Conservation (phyloP, 1,140 invertebrate species). For the Hycleus cichorii region DNA sequence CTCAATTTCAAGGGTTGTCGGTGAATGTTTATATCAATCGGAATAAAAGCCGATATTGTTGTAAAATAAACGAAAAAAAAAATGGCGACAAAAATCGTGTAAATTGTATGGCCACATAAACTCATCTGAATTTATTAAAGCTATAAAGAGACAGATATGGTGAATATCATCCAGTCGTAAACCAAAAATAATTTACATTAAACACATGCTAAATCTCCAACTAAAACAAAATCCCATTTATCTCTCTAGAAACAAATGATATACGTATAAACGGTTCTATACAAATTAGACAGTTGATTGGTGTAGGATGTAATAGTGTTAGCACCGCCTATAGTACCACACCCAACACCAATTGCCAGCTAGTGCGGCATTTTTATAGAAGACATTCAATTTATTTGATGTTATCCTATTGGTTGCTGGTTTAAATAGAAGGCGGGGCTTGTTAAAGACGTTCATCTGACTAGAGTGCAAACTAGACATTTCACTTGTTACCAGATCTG, state of each 20-base stretch:
- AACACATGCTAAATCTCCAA: slow-evolving; percentile 39
- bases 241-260: slow-evolving; percentile 36
- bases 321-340: slow-evolving; percentile 16
- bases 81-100: too few relatives aligned
- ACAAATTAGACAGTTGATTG: slow-evolving; percentile 37
- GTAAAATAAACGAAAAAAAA: too few relatives aligned
- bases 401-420: slow-evolving; percentile 16
- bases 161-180: slow-evolving; percentile 21
- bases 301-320: slow-evolving; percentile 16
- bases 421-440: slow-evolving; percentile 18
- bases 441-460: slow-evolving; percentile 21
- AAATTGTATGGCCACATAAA: too few relatives aligned
- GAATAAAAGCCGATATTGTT: too few relatives aligned
- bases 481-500: slow-evolving; percentile 38
- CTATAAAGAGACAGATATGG: too few relatives aligned
- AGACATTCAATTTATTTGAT: slow-evolving; percentile 18
- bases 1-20: too few relatives aligned
- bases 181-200: slow-evolving; percentile 40
- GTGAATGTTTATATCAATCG: too few relatives aligned
- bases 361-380: slow-evolving; percentile 25
- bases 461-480: slow-evolving; percentile 29
- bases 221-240: slow-evolving; percentile 41
- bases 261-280: slow-evolving; percentile 25
- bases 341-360: slow-evolving; percentile 25
- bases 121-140: too few relatives aligned